Percentiles rank a stretch among this genome's conserved stretches.
Conservation (phyloP, 2,888 invertebrate genomes). For the Dorcus parallelipipedus region DNA sequence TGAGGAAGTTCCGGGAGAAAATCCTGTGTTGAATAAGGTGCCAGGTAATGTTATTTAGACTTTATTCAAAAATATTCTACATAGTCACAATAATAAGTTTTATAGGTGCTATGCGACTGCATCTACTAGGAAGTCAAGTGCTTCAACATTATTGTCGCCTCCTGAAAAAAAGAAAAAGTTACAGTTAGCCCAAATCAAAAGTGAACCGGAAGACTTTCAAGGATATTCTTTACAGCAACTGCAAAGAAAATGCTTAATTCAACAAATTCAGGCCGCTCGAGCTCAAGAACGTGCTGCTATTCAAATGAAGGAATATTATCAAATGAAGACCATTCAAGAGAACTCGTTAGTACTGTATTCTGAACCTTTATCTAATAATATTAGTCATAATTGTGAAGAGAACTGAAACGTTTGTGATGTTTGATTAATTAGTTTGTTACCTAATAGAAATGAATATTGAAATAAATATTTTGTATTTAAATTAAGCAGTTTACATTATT, state of each 20-base stretch:
- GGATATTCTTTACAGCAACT: slow-evolving; percentile 6
- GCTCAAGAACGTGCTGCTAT: slow-evolving; percentile 10
- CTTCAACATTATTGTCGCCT: too few relatives aligned
- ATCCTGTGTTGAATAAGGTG: background rate
- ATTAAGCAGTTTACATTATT: slow-evolving; percentile 1
- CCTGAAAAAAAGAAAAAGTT: too few relatives aligned
- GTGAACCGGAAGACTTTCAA: too few relatives aligned
- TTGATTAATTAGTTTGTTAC: too few relatives aligned
- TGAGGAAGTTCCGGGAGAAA: too few relatives aligned
- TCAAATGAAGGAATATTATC: slow-evolving; percentile 7
- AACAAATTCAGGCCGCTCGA: slow-evolving; percentile 8
- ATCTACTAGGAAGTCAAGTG: too few relatives aligned
- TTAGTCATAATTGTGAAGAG: background rate
- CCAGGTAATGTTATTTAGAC: slow-evolving; percentile 2
- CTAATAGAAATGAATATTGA: too few relatives aligned
- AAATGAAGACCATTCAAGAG: slow-evolving; percentile 1
- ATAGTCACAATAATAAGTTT: too few relatives aligned
- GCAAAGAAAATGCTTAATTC: slow-evolving; percentile 7
- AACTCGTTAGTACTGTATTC: background rate
- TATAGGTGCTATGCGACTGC: slow-evolving; percentile 1
- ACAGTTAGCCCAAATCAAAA: too few relatives aligned
- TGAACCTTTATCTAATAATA: background rate
- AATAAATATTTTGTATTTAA: slow-evolving; percentile 2
- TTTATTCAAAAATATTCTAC: background rate
- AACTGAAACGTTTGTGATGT: background rate